These are phyloP conservation scores for Nematostella vectensis DNA, from an alignment of 92 coral and sea anemone genomes.

Conservation along the genomic window DNA sequence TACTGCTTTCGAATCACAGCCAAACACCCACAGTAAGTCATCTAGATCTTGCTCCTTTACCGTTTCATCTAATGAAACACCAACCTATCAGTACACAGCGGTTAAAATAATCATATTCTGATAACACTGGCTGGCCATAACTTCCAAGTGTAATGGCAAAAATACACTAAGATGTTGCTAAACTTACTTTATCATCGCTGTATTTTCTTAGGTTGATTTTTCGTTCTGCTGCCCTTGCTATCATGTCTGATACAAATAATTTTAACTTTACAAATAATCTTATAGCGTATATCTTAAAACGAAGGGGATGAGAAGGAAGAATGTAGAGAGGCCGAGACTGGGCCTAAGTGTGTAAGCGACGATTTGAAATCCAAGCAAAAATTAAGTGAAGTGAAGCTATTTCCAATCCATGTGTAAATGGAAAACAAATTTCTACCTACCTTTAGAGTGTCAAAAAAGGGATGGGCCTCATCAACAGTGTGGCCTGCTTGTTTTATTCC, in stretches of 20 bases:
- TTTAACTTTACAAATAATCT: background rate
- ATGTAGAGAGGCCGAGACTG: background rate
- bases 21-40: constrained; percentile 89
- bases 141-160: no score
- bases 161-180: background rate
- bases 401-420: no score
- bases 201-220: constrained; percentile 67
- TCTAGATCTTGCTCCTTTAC: constrained; percentile 77
- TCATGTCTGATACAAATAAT: constrained; percentile 56
- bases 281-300: no score
- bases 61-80: constrained; percentile 86
- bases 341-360: background rate
- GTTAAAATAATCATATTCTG: background rate
- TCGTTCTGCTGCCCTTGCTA: constrained; percentile 67
- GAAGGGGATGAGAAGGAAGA: background rate
- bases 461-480: constrained; percentile 47
- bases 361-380: no score
- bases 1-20: constrained; percentile 66
- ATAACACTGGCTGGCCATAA: background rate
- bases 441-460: constrained; percentile 90
- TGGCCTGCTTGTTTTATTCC: constrained; percentile 92
- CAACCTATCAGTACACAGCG: constrained; percentile 73
- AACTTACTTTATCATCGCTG: constrained; percentile 64
- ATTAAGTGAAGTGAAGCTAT: no score
- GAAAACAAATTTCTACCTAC: constrained; percentile 12